Evolutionary conservation across 2,113 vertebrate genomes (phyloP), one percentile per base, ranked within the genome.

Genomic region (Pyxicephalus adspersus): DNA sequence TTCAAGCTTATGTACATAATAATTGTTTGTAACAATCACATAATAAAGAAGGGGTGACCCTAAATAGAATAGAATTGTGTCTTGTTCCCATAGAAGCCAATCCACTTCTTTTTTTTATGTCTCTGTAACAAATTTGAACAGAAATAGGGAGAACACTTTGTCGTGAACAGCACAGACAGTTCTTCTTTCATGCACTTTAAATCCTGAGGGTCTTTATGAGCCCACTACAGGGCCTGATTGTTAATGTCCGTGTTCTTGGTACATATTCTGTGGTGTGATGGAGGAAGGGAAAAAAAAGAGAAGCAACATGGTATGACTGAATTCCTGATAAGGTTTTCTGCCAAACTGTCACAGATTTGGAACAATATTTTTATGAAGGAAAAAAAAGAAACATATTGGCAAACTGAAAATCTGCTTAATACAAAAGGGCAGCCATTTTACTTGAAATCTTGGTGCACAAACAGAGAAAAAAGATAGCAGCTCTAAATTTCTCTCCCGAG

Each of bases 341-440:
- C 79, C 60, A 81, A 73, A 81, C 67, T 64, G 79, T 73, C 45
- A 64, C 60, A 64, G 28, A 45, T 64, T 20, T 22, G 22, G 31
- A 45, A 60, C 55, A n/a, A 50, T 70, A 57, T 74, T 57, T 67
- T 67, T 52, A 58, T 58, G 54, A 74, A 60, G 28, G 13, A 13
- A 45, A 45, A n/a, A 45, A 72, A 71, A 71, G 57, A 80, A 60
- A 72, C 63, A 80, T 51, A 68, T 64, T 64, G 60, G 45, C 79
- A 31, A 64, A 51, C 55, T 34, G 45, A 45, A 25, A 52, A 64
- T 31, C 58, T 73, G 38, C 63, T 66, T 20, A 25, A 64, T 64
- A 58, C 67, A 73, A 57, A 55, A 73, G 58, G 79, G 68, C 68
- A 72, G 68, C 58, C 57, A 73, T 81, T 73, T 81, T 73, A 72